Evolutionary conservation across 2,113 vertebrate species (phyloP).

Genomic region (Melospiza georgiana): DNA sequence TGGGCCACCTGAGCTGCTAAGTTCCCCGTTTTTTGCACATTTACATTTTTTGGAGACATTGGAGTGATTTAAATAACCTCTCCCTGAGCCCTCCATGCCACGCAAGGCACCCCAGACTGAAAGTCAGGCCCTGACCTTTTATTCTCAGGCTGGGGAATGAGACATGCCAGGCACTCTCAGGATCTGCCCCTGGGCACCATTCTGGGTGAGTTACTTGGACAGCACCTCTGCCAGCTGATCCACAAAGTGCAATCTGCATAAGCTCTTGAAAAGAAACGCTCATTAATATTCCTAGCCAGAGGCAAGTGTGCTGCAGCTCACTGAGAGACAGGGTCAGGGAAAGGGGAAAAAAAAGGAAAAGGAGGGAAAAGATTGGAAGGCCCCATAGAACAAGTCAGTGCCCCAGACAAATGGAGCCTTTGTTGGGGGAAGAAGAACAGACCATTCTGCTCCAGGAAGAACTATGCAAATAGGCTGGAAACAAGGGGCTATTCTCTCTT

Average conservation of each 20-base stretch:
- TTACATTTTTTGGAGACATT: neutral
- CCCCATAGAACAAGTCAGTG: slow-evolving; percentile 39
- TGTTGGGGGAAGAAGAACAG: slow-evolving; percentile 48
- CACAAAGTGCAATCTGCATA: slow-evolving; percentile 55
- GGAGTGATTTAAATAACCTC: slow-evolving; percentile 44
- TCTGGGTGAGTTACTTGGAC: slow-evolving; percentile 55
- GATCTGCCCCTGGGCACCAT: slow-evolving; percentile 17
- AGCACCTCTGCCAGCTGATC: slow-evolving; percentile 51
- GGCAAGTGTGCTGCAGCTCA: slow-evolving; percentile 57
- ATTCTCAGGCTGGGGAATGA: slow-evolving; percentile 37
- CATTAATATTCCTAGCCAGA: slow-evolving; percentile 68
- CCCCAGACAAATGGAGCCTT: slow-evolving; percentile 51
- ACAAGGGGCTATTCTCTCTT: slow-evolving; percentile 56
- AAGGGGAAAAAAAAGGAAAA: neutral
- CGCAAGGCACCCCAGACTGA: neutral
- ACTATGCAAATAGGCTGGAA: slow-evolving; percentile 41
- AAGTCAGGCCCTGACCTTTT: slow-evolving; percentile 50
- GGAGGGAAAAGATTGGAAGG: slow-evolving; percentile 22
- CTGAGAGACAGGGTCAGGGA: slow-evolving; percentile 31
- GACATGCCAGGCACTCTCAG: neutral
- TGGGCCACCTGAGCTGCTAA: slow-evolving; percentile 15
- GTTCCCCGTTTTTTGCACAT: neutral
- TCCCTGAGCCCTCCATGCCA: slow-evolving; percentile 7
- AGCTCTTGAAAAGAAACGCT: slow-evolving; percentile 63
- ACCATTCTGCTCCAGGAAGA: slow-evolving; percentile 29